Percentiles rank a stretch among this genome's conserved stretches.
Conservation (phyloP, 2,797 vertebrate species). For the Cirrhinus mrigala region DNA sequence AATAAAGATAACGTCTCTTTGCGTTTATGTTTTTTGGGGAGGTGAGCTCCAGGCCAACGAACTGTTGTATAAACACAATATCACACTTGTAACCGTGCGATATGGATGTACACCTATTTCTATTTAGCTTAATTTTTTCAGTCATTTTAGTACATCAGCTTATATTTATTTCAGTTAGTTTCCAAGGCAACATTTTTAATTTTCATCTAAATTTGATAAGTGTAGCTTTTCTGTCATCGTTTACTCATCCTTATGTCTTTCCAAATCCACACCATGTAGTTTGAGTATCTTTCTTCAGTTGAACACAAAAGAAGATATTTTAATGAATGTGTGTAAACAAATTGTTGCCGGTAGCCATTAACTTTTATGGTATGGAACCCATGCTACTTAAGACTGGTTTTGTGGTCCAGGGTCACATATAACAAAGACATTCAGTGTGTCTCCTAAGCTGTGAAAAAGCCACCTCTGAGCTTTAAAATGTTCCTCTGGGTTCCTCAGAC, state of each 20-base stretch:
- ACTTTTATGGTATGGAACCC: neutral
- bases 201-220: neutral
- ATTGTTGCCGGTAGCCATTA: too few relatives aligned
- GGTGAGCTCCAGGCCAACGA: too few relatives aligned
- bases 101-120: neutral
- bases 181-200: neutral
- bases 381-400: too few relatives aligned
- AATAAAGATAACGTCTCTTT: too few relatives aligned
- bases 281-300: neutral
- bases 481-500: constrained; percentile 10
- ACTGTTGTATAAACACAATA: too few relatives aligned
- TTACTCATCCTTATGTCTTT: neutral
- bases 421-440: neutral
- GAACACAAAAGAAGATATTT: too few relatives aligned
- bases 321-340: too few relatives aligned
- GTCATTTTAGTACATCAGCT: too few relatives aligned
- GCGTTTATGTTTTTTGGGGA: too few relatives aligned
- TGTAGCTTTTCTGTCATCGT: neutral
- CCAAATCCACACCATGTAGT: neutral
- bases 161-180: neutral
- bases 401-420: too few relatives aligned
- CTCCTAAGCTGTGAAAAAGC: neutral
- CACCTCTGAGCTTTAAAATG: neutral
- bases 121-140: neutral
- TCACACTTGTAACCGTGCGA: too few relatives aligned